Percentiles rank a stretch among this genome's conserved stretches.
These are phyloP conservation scores for Peromyscus californicus DNA, from an alignment of 2,113 vertebrate species.

Conservation along the genomic window DNA sequence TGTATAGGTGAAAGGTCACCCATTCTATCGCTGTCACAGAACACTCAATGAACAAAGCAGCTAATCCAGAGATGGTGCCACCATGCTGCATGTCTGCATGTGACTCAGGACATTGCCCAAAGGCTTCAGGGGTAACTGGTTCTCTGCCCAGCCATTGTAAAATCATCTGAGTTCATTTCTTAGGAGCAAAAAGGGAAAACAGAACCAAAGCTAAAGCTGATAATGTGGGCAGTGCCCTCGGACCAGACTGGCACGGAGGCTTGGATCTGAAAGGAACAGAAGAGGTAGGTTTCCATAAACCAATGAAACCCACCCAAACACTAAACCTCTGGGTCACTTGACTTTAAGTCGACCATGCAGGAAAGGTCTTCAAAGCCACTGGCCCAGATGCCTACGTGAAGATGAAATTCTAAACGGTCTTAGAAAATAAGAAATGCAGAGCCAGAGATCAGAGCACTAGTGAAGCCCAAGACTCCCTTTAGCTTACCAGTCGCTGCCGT, in stretches of 20 bases:
- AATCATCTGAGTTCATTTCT: slow-evolving; percentile 39
- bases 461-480: no score
- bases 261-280: slow-evolving; percentile 92
- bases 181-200: slow-evolving; percentile 84
- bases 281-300: slow-evolving; percentile 86
- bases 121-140: not conserved
- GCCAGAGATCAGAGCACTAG: no score
- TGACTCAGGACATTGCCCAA: slow-evolving; percentile 10
- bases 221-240: slow-evolving; percentile 93
- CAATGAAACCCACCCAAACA: not conserved
- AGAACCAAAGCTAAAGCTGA: slow-evolving; percentile 51
- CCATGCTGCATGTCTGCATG: not conserved
- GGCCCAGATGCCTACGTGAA: not conserved
- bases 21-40: not conserved
- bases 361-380: not conserved
- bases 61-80: not conserved
- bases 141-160: not conserved
- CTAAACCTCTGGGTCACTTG: not conserved
- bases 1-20: not conserved
- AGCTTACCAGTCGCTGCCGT: no score
- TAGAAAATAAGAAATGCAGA: no score
- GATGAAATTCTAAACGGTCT: no score
- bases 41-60: not conserved
- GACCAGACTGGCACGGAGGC: slow-evolving; percentile 97
- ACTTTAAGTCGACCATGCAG: not conserved